Conservation (phyloP, 2,888 invertebrate genomes). For the Thecophora atra region DNA sequence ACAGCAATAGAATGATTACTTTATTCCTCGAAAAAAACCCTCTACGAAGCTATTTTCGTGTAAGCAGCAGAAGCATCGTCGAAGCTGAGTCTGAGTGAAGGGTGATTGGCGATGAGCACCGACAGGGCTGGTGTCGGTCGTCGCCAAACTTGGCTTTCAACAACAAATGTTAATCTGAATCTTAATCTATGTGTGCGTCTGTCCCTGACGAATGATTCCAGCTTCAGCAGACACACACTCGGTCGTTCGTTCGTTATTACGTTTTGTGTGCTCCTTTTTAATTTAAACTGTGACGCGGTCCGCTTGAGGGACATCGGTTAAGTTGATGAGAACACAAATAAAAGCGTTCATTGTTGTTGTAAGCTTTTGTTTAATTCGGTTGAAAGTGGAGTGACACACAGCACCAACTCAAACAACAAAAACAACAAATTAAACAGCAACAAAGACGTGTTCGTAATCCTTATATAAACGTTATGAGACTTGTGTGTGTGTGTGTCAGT, state of each 20-base stretch:
- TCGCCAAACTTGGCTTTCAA: conserved; percentile 58
- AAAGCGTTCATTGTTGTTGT: too few relatives aligned
- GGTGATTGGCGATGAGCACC: too few relatives aligned
- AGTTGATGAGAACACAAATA: too few relatives aligned
- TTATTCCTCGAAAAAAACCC: background rate
- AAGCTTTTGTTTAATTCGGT: too few relatives aligned
- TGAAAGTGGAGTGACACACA: too few relatives aligned
- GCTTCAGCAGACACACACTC: background rate
- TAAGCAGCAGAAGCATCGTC: background rate
- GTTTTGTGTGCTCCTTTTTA: background rate
- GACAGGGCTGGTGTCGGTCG: background rate
- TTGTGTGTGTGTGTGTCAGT: too few relatives aligned
- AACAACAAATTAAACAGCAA: too few relatives aligned
- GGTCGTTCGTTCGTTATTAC: background rate
- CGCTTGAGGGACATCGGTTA: conserved; percentile 4
- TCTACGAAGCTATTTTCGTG: background rate
- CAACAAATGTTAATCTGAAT: conserved; percentile 46
- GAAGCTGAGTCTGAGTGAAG: background rate
- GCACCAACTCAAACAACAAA: too few relatives aligned
- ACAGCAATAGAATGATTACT: background rate
- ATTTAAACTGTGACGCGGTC: conserved; percentile 3
- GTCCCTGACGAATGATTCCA: background rate
- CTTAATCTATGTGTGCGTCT: conserved; percentile 38
- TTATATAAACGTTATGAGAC: too few relatives aligned
- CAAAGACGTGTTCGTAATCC: too few relatives aligned